Evolutionary conservation across 2,113 vertebrate species (phyloP), one percentile per base, ranked within the genome.

Genomic region (Epinephelus lanceolatus): DNA sequence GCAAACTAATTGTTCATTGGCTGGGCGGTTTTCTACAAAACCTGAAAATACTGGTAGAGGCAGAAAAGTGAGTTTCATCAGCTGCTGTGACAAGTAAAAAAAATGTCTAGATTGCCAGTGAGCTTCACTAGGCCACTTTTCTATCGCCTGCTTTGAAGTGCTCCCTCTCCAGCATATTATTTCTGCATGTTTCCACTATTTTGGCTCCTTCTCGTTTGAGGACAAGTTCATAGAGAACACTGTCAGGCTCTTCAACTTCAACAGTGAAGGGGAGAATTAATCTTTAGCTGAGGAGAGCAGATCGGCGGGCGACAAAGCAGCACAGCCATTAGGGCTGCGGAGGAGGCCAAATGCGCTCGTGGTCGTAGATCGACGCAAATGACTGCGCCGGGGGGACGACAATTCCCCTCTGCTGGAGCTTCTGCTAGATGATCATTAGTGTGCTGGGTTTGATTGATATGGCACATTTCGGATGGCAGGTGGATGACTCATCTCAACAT

Each of bases 401-500:
- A 87, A 88, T 83, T 73, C 85, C 85, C 85, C 89, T 83, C 88
- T 79, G 61, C 74, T 66, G 79, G 81, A 88, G 88, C 86, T 84
- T 84, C 80, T 86, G 92, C 63, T 69, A 68, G 84, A 88, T 86
- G 89, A 89, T 93, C 91, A 93, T 94, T 93, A 94, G 90, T 33
- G 85, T 72, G 81, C 27, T 25, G 65, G 55, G 51, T 91, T 85
- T 92, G 93, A 95, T 92, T 92, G 92, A 95, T 93, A 91, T 62
- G 81, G 90, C 85, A 85, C 85, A 89, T 92, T 92, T 89, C 80
- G 61, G 73, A 88, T 93, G 92, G 90, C 92, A 92, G 92, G 92
- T 93, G 91, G 88, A 88, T 76, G 74, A 80, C 77, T 92, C 87
- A 75, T 92, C 86, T 73, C 83, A 63, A 88, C 88, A 90, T 33